Evolutionary conservation across 2,113 vertebrate species (phyloP).

Genomic region (Canis aureus): DNA sequence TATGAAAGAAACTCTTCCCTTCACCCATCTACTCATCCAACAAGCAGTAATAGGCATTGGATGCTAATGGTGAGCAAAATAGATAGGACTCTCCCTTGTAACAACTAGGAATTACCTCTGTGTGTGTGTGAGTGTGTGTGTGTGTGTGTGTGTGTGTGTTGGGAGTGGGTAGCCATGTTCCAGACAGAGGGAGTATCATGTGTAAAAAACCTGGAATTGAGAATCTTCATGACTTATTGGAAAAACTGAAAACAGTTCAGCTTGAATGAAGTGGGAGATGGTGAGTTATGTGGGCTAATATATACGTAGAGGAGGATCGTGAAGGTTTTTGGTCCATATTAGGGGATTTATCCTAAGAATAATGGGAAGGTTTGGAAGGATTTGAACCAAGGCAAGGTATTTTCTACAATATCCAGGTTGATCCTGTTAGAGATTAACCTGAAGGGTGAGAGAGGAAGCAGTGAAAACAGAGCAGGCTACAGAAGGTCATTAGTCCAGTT

Average conservation of each 20-base stretch:
- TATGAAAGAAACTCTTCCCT: not conserved
- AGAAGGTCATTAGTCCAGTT: not conserved
- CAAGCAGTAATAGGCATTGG: not conserved
- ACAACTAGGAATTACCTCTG: not conserved
- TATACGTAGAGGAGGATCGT: not conserved
- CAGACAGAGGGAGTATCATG: not conserved
- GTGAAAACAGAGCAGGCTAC: not conserved
- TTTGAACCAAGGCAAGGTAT: not conserved
- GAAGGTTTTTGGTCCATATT: not conserved
- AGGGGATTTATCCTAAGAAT: constrained; percentile 27
- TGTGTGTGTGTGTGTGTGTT: not conserved
- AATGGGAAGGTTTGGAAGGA: not conserved
- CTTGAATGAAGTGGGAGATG: not conserved
- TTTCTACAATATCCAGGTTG: not conserved
- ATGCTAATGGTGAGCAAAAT: not conserved
- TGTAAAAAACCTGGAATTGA: not conserved
- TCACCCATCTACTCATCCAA: not conserved
- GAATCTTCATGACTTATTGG: not conserved
- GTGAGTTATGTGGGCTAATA: not conserved
- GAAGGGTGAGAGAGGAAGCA: not conserved
- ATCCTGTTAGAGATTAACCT: not conserved
- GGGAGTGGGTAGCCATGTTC: not conserved
- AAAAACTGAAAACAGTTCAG: not conserved
- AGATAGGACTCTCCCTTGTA: not conserved
- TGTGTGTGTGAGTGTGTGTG: not conserved